Conservation (phyloP, 37 sponge, comb jelly and placozoan genomes). For the Crambe crambe region DNA sequence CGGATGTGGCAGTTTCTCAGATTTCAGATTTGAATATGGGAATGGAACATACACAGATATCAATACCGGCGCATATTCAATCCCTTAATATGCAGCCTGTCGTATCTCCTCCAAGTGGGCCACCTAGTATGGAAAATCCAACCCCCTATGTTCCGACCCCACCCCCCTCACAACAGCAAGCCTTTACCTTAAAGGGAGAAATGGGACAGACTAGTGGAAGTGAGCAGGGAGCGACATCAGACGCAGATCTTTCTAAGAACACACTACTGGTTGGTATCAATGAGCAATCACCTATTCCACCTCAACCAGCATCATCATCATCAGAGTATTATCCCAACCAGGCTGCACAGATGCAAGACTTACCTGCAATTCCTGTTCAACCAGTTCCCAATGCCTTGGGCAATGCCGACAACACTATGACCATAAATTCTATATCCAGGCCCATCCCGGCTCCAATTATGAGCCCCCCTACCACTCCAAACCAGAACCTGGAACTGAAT, state of each 20-base stretch:
- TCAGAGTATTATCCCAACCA: not conserved
- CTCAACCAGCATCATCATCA: not conserved
- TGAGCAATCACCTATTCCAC: not conserved
- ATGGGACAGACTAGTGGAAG: not conserved
- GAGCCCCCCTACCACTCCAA: not conserved
- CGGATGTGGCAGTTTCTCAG: not conserved
- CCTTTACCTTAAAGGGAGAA: too few relatives aligned
- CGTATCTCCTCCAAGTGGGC: not conserved
- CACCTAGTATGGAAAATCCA: not conserved
- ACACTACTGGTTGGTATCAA: not conserved
- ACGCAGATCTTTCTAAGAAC: not conserved
- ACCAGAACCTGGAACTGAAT: not conserved
- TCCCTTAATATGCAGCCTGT: not conserved
- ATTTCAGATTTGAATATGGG: not conserved
- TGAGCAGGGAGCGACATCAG: not conserved
- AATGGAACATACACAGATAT: not conserved
- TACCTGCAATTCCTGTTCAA: too few relatives aligned
- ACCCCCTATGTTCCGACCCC: not conserved
- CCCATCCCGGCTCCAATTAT: constrained; percentile 30
- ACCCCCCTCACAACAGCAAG: not conserved
- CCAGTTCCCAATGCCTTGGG: not conserved
- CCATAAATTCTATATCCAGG: constrained; percentile 13
- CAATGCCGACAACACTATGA: constrained; percentile 7
- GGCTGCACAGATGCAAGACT: not conserved
- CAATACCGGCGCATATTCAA: not conserved